Evolutionary conservation across 1,140 invertebrate species (phyloP).

Genomic region (Nephotettix cincticeps): DNA sequence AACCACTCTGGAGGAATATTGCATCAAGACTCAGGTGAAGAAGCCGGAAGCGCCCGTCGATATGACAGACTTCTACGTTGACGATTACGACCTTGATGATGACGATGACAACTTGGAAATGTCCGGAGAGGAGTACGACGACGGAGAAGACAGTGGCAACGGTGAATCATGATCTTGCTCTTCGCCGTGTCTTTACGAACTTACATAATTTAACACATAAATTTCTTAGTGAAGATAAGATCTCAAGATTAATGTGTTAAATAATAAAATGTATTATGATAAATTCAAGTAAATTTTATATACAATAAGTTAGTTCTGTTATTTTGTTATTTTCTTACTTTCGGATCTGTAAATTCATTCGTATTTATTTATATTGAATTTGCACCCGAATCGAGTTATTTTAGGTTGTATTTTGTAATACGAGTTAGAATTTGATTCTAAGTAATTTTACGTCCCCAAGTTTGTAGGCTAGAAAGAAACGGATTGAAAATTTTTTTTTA

Average conservation of each 20-base stretch:
- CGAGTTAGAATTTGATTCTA: neutral
- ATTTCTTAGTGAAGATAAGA: neutral
- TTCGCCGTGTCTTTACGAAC: neutral
- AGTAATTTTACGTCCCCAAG: neutral
- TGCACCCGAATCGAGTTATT: neutral
- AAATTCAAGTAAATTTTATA: neutral
- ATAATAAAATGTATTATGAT: neutral
- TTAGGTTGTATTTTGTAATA: neutral
- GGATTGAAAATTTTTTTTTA: neutral
- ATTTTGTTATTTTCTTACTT: neutral
- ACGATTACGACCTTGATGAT: conserved; percentile 82
- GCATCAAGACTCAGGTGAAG: conserved; percentile 86
- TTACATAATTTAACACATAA: neutral
- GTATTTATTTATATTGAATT: neutral
- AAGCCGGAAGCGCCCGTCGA: conserved; percentile 74
- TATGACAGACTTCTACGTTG: conserved; percentile 92
- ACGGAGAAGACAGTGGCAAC: conserved; percentile 79
- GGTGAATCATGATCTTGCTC: conserved; percentile 56
- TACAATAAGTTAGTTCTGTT: neutral
- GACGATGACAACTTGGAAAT: conserved; percentile 58
- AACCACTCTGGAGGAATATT: conserved; percentile 96
- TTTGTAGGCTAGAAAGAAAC: neutral
- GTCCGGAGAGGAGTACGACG: conserved; percentile 59
- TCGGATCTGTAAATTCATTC: neutral
- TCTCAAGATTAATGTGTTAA: conserved; percentile 1